These are phyloP conservation scores for Gymnorhina tibicen DNA, from an alignment of 2,113 vertebrate species.

Conservation along the genomic window DNA sequence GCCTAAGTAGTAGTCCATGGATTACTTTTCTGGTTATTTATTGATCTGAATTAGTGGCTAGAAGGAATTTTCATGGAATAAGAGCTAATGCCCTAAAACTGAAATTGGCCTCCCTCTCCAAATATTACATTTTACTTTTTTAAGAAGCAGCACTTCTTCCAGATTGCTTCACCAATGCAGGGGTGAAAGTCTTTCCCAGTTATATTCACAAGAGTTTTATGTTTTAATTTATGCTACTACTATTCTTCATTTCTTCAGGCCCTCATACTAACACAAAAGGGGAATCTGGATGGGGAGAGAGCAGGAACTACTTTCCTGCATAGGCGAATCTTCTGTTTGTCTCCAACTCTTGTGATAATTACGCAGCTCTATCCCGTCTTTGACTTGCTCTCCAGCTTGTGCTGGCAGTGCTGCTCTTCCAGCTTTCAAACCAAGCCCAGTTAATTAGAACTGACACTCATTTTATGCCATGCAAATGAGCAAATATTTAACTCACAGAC, in stretches of 20 bases:
- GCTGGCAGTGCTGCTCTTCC: background rate
- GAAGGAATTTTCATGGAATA: background rate
- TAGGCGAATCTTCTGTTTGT: background rate
- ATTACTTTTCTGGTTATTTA: background rate
- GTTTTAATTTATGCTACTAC: background rate
- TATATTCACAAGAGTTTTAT: background rate
- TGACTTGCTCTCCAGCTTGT: background rate
- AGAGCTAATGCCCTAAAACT: background rate
- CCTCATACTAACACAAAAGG: background rate
- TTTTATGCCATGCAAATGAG: background rate
- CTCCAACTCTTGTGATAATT: background rate
- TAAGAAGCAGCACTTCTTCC: background rate
- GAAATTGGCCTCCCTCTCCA: background rate
- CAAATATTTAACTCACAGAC: background rate
- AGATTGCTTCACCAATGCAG: background rate
- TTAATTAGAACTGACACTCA: background rate
- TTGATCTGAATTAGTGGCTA: background rate
- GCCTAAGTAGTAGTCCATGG: background rate
- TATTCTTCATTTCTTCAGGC: background rate
- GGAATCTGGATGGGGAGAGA: background rate
- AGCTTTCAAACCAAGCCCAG: background rate
- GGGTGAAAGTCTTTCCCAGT: background rate
- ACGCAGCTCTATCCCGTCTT: background rate
- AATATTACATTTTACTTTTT: background rate
- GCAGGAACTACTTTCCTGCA: background rate